These are phyloP conservation scores for Piprites chloris DNA, from an alignment of 2,113 vertebrate species.

Conservation along the genomic window DNA sequence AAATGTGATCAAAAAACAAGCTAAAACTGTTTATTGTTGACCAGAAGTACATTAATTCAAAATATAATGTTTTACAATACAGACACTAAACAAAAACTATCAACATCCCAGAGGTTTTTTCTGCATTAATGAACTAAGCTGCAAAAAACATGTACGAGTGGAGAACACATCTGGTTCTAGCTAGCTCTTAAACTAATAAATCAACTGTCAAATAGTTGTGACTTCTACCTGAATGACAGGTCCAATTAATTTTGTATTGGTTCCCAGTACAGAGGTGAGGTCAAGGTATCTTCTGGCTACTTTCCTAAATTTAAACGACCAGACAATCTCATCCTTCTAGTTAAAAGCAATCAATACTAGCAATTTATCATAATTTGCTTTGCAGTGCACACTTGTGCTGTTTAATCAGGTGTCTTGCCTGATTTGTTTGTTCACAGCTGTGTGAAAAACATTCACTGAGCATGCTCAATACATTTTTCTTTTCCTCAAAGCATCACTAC, in stretches of 20 bases:
- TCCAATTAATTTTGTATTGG: constrained; percentile 52
- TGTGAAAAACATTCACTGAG: constrained; percentile 1
- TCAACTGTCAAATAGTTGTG: constrained; percentile 40
- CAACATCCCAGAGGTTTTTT: background rate
- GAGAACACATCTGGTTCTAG: background rate
- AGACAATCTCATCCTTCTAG: background rate
- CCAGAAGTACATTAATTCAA: constrained; percentile 10
- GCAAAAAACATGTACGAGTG: background rate
- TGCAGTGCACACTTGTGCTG: background rate
- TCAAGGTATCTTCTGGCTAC: constrained; percentile 55
- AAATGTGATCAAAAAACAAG: background rate
- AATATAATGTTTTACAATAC: background rate
- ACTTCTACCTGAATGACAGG: constrained; percentile 32
- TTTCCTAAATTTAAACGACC: constrained; percentile 50
- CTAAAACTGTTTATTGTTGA: background rate
- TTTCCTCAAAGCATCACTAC: background rate
- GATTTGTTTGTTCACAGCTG: constrained; percentile 46
- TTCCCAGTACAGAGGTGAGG: constrained; percentile 36
- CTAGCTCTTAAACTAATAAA: constrained; percentile 53
- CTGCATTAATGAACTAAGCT: background rate
- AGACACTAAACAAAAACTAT: background rate
- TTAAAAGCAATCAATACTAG: constrained; percentile 55
- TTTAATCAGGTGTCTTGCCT: constrained; percentile 38
- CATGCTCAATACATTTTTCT: background rate
- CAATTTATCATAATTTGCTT: constrained; percentile 53